These are phyloP conservation scores for Andrena bucephala DNA, from an alignment of 2,888 invertebrate genomes.

Conservation along the genomic window DNA sequence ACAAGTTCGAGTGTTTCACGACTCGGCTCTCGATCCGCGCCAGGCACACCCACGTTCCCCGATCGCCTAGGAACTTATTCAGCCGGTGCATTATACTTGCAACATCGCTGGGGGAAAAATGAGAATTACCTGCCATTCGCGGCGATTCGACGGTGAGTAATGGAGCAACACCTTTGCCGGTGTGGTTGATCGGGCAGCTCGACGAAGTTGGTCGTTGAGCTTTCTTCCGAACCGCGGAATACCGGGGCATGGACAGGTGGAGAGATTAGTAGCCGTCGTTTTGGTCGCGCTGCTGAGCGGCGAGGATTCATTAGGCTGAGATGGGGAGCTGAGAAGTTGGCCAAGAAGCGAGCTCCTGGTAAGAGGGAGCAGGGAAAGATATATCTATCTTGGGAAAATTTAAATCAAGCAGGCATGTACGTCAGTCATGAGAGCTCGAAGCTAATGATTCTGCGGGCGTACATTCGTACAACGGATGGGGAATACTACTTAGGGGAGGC, in stretches of 20 bases:
- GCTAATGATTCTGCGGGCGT: no score
- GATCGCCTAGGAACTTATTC: constrained; percentile 29
- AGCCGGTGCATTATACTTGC: constrained; percentile 49
- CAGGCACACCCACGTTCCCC: constrained; percentile 63
- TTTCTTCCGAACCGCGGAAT: no score
- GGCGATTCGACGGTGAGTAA: constrained; percentile 49
- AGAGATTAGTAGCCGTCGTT: not conserved
- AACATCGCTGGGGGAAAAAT: constrained; percentile 38
- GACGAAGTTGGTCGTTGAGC: not conserved
- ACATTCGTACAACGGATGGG: no score
- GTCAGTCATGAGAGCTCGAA: no score
- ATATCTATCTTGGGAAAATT: no score
- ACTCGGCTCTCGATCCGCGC: constrained; percentile 39
- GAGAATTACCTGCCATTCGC: constrained; percentile 57
- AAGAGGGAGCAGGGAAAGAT: no score
- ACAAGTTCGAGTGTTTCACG: constrained; percentile 65
- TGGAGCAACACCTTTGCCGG: constrained; percentile 10
- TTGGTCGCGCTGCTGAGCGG: not conserved
- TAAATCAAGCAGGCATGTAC: no score
- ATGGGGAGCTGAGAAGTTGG: no score
- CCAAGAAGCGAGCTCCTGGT: no score
- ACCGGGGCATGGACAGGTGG: not conserved
- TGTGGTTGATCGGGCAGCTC: not conserved
- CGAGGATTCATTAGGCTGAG: no score
- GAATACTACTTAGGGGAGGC: no score